A percentile compares a stretch with the other conserved stretches of the same genome.
These are phyloP conservation scores for Pao palembangensis DNA, from an alignment of 2,113 vertebrate species.

Conservation along the genomic window DNA sequence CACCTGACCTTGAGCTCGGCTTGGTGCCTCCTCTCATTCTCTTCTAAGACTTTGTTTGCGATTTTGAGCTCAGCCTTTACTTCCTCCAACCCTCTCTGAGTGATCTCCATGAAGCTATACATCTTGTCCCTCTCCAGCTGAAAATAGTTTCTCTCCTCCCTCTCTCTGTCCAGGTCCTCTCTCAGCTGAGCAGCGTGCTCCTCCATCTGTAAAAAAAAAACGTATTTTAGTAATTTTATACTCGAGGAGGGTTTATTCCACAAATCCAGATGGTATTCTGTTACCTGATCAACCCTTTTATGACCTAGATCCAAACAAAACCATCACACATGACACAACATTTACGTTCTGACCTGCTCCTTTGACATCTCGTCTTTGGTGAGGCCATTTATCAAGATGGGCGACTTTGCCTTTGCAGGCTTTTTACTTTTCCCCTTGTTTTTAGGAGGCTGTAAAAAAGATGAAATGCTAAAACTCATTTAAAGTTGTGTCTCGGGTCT, in stretches of 20 bases:
- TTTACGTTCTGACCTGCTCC: slow-evolving; percentile 70
- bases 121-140: slow-evolving; percentile 9
- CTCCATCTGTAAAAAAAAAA: background rate
- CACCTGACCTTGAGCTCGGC: slow-evolving; percentile 85
- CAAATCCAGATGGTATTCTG: too few species aligned
- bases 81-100: background rate
- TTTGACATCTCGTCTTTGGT: slow-evolving; percentile 1
- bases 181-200: background rate
- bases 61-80: background rate
- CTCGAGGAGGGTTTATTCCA: too few species aligned
- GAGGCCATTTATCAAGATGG: background rate
- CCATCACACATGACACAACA: too few species aligned
- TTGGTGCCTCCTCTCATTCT: background rate
- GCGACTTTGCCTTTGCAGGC: background rate
- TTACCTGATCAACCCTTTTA: too few species aligned
- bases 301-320: too few species aligned
- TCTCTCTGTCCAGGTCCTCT: slow-evolving; percentile 7
- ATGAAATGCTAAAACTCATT: too few species aligned
- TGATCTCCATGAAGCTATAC: background rate
- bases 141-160: slow-evolving; percentile 9
- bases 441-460: background rate
- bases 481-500: too few species aligned
- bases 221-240: too few species aligned
- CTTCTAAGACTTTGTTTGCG: background rate
- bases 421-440: background rate